Evolutionary conservation across 2,797 vertebrate species (phyloP).

Genomic region (Babyrousa celebensis): DNA sequence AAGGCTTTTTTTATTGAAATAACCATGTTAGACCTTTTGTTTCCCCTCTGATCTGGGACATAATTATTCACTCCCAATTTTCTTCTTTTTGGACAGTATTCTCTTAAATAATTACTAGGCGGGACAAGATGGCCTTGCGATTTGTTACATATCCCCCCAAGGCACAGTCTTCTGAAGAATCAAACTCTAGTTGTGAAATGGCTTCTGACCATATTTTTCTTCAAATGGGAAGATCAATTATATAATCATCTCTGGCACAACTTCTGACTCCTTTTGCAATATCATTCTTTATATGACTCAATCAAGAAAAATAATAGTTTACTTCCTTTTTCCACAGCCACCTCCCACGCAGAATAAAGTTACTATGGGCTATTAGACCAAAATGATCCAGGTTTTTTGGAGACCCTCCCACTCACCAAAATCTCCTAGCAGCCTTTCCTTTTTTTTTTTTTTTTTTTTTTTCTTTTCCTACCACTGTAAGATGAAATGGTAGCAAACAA

Average conservation of each 20-base stretch:
- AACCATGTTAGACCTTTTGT: neutral
- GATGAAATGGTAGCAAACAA: neutral
- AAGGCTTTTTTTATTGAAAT: slow-evolving; percentile 33
- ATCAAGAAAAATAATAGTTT: neutral
- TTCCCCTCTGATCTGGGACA: slow-evolving; percentile 40
- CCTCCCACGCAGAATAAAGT: neutral
- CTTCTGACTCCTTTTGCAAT: slow-evolving; percentile 36
- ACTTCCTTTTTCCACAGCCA: slow-evolving; percentile 15
- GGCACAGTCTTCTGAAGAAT: slow-evolving; percentile 2
- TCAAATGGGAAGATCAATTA: slow-evolving; percentile 53
- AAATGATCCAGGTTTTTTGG: neutral
- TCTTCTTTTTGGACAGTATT: neutral
- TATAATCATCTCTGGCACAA: slow-evolving; percentile 45
- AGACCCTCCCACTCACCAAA: neutral
- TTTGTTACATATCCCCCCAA: neutral
- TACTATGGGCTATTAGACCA: neutral
- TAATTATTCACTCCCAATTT: neutral
- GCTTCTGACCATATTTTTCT: slow-evolving; percentile 47
- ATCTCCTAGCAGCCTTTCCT: slow-evolving; percentile 3
- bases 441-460: neutral
- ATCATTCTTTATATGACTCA: slow-evolving; percentile 25
- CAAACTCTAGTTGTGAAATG: slow-evolving; percentile 49
- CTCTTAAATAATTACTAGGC: slow-evolving; percentile 19
- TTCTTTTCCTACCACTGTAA: neutral
- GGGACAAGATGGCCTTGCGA: neutral